Conservation (phyloP, 1,140 invertebrate species). For the Heliconius congener region DNA sequence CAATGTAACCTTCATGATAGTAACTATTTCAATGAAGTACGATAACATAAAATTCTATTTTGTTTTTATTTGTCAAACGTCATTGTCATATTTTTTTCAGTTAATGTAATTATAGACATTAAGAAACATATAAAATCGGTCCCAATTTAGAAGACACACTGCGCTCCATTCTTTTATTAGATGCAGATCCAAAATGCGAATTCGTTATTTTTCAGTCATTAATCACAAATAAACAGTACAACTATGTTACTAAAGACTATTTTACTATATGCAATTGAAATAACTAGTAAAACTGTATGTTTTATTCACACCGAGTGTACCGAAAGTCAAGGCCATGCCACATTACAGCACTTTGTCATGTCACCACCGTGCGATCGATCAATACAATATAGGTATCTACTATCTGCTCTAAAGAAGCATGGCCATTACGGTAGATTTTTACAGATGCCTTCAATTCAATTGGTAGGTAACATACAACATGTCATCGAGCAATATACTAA, state of each 20-base stretch:
- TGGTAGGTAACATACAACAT: slow-evolving; percentile 59
- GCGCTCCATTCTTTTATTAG: slow-evolving; percentile 37
- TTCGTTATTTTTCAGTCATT: slow-evolving; percentile 47
- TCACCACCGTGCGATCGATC: slow-evolving; percentile 57
- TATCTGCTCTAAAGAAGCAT: slow-evolving; percentile 71
- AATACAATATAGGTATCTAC: slow-evolving; percentile 48
- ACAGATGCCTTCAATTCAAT: slow-evolving; percentile 64
- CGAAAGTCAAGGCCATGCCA: slow-evolving; percentile 62
- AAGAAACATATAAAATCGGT: not conserved
- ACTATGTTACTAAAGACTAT: slow-evolving; percentile 61
- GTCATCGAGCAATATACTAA: slow-evolving; percentile 69
- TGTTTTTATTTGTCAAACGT: not conserved
- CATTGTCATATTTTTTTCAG: not conserved
- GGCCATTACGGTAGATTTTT: slow-evolving; percentile 58
- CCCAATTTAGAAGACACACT: slow-evolving; percentile 20
- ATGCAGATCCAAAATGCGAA: slow-evolving; percentile 44
- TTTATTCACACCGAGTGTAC: slow-evolving; percentile 60
- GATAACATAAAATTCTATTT: not conserved
- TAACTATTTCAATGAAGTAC: no score
- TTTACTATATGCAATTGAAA: slow-evolving; percentile 61
- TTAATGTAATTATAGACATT: not conserved
- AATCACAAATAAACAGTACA: slow-evolving; percentile 54
- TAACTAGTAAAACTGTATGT: slow-evolving; percentile 52
- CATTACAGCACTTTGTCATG: slow-evolving; percentile 60
- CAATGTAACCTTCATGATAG: not conserved